Evolutionary conservation across 2,113 vertebrate genomes (phyloP).

Genomic region (Rhizomys pruinosus): DNA sequence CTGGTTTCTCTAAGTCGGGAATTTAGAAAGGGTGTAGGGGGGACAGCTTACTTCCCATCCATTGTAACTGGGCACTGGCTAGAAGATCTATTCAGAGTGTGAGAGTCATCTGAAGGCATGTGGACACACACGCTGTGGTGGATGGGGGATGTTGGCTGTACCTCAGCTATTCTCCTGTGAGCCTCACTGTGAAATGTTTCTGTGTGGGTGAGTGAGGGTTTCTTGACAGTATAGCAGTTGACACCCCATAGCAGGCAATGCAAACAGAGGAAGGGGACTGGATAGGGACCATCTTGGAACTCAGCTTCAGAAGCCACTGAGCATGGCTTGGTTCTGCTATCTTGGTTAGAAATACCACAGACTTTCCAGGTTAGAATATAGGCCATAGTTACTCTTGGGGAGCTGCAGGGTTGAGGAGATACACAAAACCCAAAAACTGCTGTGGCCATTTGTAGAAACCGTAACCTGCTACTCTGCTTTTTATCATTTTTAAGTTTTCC

Average conservation of each 20-base stretch:
- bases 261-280: background rate
- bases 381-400: background rate
- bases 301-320: background rate
- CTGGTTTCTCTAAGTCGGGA: background rate
- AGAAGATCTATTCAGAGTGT: background rate
- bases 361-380: background rate
- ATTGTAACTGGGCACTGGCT: background rate
- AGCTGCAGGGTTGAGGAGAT: background rate
- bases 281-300: background rate
- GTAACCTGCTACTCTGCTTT: background rate
- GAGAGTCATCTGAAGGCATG: background rate
- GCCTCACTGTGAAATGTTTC: background rate
- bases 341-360: background rate
- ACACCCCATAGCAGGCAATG: background rate
- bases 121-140: background rate
- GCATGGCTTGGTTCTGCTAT: background rate
- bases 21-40: background rate
- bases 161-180: background rate
- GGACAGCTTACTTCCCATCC: background rate
- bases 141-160: background rate
- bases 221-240: background rate
- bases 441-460: background rate
- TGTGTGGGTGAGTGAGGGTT: background rate
- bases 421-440: background rate
- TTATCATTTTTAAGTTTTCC: background rate